These are phyloP conservation scores for Atrichornis clamosus DNA, from an alignment of 2,113 vertebrate species.

Conservation along the genomic window DNA sequence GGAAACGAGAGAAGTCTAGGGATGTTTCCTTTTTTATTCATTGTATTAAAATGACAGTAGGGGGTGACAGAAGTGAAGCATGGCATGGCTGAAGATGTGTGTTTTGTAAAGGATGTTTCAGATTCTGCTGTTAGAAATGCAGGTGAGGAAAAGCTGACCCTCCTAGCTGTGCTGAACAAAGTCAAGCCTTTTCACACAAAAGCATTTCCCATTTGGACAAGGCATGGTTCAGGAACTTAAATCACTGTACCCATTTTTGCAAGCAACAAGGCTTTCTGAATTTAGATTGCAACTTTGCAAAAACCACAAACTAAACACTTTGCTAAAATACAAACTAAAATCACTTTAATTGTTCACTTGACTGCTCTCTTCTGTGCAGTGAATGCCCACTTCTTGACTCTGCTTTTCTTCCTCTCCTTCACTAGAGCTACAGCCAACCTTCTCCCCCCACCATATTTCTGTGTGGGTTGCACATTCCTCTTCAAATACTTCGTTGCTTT, in stretches of 20 bases:
- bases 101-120: neutral
- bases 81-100: neutral
- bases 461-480: neutral
- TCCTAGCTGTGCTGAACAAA: neutral
- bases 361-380: neutral
- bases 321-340: neutral
- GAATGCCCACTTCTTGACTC: neutral
- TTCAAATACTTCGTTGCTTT: neutral
- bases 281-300: neutral
- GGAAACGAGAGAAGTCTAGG: conserved; percentile 30
- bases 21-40: neutral
- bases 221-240: neutral
- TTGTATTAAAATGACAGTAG: neutral
- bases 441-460: neutral
- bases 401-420: neutral
- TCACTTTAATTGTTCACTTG: neutral
- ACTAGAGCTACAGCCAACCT: neutral
- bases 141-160: neutral
- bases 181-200: neutral
- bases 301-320: neutral
- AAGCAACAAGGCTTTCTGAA: neutral
- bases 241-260: neutral
- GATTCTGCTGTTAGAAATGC: neutral
- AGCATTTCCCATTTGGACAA: neutral
- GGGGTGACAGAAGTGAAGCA: neutral